phyloP scores from a whole-genome alignment of 2,888 invertebrate species.

The Epiblema foenella region DNA sequence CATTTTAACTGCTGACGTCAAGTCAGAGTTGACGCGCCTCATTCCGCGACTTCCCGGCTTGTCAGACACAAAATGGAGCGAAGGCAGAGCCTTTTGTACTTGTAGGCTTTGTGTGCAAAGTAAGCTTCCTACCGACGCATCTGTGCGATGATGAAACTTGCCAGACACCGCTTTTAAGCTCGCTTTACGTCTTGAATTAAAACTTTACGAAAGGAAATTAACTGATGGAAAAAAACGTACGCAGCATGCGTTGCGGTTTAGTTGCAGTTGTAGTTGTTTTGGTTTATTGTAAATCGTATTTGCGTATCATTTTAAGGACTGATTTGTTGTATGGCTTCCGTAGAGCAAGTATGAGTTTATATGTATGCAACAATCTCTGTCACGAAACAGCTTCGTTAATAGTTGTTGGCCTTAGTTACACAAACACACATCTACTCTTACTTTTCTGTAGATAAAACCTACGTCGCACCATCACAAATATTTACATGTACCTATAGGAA shows the following conservation, averaged over 20 bases:
- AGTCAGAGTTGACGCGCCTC: conserved; percentile 72
- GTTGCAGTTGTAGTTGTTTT: neutral
- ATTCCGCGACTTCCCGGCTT: conserved; percentile 76
- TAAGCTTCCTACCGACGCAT: conserved; percentile 82
- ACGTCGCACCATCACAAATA: too few species aligned
- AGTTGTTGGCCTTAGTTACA: too few species aligned
- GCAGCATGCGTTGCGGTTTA: conserved; percentile 44
- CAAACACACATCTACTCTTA: too few species aligned
- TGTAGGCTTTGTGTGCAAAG: conserved; percentile 83
- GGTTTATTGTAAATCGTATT: neutral
- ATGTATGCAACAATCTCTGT: too few species aligned
- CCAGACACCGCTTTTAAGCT: conserved; percentile 83
- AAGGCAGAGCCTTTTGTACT: conserved; percentile 81
- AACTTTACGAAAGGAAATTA: conserved; percentile 82
- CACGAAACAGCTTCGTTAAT: too few species aligned
- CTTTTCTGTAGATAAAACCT: too few species aligned
- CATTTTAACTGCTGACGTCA: conserved; percentile 65
- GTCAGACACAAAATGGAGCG: conserved; percentile 81
- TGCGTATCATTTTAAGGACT: neutral
- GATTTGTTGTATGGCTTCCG: neutral
- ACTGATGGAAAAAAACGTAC: conserved; percentile 72
- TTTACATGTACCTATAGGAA: too few species aligned
- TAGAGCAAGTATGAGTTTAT: too few species aligned
- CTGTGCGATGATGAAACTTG: conserved; percentile 83
- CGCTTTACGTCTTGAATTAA: conserved; percentile 82